Percentiles rank a stretch among this genome's conserved stretches.
Evolutionary conservation across 2,113 vertebrate species (phyloP).

Genomic region (Cricetomys ansorgei): DNA sequence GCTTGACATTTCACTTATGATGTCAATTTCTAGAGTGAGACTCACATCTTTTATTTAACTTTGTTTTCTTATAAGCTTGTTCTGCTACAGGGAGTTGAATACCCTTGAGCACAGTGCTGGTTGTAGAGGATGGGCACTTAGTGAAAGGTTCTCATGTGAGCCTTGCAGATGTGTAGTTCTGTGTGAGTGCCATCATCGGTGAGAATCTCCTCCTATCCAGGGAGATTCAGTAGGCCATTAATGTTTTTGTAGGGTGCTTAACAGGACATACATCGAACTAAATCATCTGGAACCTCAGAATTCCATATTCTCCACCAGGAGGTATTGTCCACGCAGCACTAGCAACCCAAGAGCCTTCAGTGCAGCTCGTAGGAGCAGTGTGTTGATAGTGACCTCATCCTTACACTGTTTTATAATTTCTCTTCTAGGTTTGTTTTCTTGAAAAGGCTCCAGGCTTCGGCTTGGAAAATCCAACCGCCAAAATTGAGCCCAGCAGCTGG

Average conservation of each 20-base stretch:
- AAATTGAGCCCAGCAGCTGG: conserved; percentile 99
- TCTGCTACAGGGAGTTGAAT: neutral
- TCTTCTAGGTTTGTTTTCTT: conserved; percentile 93
- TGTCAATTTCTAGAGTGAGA: neutral
- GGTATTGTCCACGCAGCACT: neutral
- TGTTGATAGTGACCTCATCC: conserved; percentile 45
- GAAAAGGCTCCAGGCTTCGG: conserved; percentile 96
- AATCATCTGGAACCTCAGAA: neutral
- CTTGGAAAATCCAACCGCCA: conserved; percentile 96
- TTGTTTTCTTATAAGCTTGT: conserved; percentile 42
- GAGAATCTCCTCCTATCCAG: conserved; percentile 16
- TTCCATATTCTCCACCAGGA: neutral
- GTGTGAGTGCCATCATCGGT: neutral
- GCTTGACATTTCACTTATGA: conserved; percentile 10
- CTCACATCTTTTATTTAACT: conserved; percentile 23
- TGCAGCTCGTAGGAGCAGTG: neutral
- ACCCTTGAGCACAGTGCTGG: neutral
- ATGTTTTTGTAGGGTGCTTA: neutral
- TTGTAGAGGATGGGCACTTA: conserved; percentile 2
- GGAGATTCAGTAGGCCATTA: conserved; percentile 20
- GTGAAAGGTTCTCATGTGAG: conserved; percentile 15
- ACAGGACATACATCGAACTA: neutral
- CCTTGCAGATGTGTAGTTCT: neutral
- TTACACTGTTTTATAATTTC: conserved; percentile 81
- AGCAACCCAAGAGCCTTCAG: neutral